Percentiles rank a stretch among this genome's conserved stretches.
Conservation (phyloP, 2,888 invertebrate species). For the Xestia c-nigrum region DNA sequence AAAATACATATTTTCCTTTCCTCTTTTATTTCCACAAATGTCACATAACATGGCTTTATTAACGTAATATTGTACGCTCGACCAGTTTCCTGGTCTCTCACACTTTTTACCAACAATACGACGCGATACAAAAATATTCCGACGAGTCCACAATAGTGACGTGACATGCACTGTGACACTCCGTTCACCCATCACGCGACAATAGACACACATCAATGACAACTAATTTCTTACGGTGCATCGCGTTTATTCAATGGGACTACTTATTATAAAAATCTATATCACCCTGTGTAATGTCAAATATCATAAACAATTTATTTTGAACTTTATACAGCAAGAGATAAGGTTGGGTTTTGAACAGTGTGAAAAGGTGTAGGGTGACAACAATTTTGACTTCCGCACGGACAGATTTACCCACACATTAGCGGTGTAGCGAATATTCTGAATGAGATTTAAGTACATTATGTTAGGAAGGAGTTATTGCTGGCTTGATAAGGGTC, state of each 20-base stretch:
- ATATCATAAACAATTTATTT: slow-evolving; percentile 22
- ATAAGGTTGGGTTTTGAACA: slow-evolving; percentile 57
- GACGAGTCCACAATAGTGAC: slow-evolving; percentile 44
- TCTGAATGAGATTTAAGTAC: slow-evolving; percentile 72
- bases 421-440: slow-evolving; percentile 82
- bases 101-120: slow-evolving; percentile 62
- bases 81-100: slow-evolving; percentile 50
- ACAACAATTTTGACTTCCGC: slow-evolving; percentile 80
- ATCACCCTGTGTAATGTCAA: slow-evolving; percentile 62
- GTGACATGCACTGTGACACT: slow-evolving; percentile 70
- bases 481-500: slow-evolving; percentile 66
- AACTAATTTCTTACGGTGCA: slow-evolving; percentile 89
- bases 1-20: background rate
- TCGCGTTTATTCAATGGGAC: slow-evolving; percentile 81
- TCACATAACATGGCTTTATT: slow-evolving; percentile 1
- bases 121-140: slow-evolving; percentile 53
- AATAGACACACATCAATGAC: slow-evolving; percentile 84
- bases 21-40: background rate
- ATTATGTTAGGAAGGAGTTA: slow-evolving; percentile 66
- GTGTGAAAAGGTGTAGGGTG: slow-evolving; percentile 62
- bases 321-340: slow-evolving; percentile 1
- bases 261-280: slow-evolving; percentile 69
- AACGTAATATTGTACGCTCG: slow-evolving; percentile 36
- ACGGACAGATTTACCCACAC: slow-evolving; percentile 85
- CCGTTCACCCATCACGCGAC: slow-evolving; percentile 74